Conservation (phyloP, 2,113 vertebrate species). For the Indicator maculatus region DNA sequence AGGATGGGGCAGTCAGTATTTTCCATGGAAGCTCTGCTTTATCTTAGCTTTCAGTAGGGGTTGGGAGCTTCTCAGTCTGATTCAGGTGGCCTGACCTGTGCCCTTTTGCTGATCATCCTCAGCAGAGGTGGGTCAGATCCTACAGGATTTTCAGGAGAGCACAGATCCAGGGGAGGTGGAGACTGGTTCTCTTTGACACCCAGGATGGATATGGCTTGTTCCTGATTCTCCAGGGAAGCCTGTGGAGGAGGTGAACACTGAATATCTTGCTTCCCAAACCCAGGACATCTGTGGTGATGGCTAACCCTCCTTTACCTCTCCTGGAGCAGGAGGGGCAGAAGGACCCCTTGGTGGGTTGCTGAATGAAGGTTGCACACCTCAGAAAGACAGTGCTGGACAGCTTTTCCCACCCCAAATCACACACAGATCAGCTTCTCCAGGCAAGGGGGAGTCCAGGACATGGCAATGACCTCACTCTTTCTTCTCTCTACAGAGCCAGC, state of each 20-base stretch:
- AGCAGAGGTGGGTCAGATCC: neutral
- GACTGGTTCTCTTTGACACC: neutral
- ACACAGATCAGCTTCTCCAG: neutral
- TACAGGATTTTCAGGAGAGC: neutral
- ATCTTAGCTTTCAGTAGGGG: neutral
- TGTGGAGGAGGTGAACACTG: neutral
- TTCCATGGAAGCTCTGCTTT: neutral
- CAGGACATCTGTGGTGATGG: fast-evolving
- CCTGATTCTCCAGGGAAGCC: neutral
- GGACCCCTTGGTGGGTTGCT: neutral
- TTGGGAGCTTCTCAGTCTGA: neutral
- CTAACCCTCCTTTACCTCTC: neutral
- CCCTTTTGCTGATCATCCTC: neutral
- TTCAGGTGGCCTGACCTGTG: fast-evolving
- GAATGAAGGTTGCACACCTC: neutral
- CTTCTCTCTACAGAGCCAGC: conserved; percentile 85
- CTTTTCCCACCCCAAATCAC: neutral
- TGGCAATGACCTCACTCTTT: neutral
- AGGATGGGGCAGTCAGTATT: neutral
- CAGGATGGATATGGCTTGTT: neutral
- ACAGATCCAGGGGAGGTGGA: neutral
- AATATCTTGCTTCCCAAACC: neutral
- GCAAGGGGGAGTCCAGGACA: fast-evolving
- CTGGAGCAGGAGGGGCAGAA: neutral
- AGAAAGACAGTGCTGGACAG: neutral